Base-by-base conservation (phyloP, 2,113 vertebrate species). In the Pygathrix nemaeus region DNA sequence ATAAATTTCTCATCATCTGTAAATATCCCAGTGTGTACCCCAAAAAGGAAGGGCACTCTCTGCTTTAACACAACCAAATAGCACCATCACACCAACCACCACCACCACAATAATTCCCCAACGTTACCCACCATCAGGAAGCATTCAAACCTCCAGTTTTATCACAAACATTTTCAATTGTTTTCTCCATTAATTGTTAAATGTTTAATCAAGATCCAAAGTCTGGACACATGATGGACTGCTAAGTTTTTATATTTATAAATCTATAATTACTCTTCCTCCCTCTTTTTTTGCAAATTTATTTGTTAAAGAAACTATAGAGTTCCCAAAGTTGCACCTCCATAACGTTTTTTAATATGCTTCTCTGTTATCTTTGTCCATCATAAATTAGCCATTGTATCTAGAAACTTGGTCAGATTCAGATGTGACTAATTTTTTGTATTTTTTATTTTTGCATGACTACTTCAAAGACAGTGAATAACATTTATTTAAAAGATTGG, bases 171-270 rank as follows among this genome's bases (percentile, higher is more conserved):
- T 50, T 40, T 25, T 79, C 25, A 64, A 55, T 84, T 94, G 20
- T 11, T 66, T 96, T 84, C n/a, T 59, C 35, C 45, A 21, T 78
- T 70, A 5, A 8, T 94, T 72, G 82, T 88, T 57, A 75, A 55
- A 55, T 92, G 80, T 94, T 96, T 84, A 84, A 88, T 64, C n/a
- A 79, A 95, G 45, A 48, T 21, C 4, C 35, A 61, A 84, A 20
- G 17, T 32, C 38, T 17, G 43, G 79, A 83, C 79, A 82, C n/a
- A 52, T 20, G 45, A 45, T 45, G 88, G 40, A 17, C 57, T 85
- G 55, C 27, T 93, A 55, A 25, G 55, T 12, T 52, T 94, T 43
- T 68, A 59, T 4, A 8, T 88, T 92, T n/a, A 10, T 35, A 13
- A 57, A 75, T 68, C 12, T 55, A 89, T 55, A 89, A 25, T 68